Percentiles rank a stretch among this genome's conserved stretches.
Evolutionary conservation across 2,113 vertebrate genomes (phyloP).

Genomic region (Vulpes lagopus): DNA sequence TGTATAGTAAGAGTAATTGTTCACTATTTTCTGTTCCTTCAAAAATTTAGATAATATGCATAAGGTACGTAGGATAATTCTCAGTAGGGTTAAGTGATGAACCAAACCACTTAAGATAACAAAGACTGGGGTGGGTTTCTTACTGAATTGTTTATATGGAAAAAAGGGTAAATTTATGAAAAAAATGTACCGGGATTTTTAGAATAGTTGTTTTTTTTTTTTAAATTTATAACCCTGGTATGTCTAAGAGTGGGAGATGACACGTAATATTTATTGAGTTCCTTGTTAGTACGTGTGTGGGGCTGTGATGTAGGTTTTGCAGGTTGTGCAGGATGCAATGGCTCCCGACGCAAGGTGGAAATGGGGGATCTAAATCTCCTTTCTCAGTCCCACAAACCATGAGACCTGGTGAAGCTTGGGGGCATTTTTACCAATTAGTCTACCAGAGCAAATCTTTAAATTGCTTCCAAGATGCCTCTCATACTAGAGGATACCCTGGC

Average conservation of each 20-base stretch:
- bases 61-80: not conserved
- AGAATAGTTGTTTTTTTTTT: not conserved
- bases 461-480: not conserved
- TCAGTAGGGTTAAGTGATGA: not conserved
- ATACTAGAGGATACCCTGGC: constrained; percentile 9
- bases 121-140: not conserved
- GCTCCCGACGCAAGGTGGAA: not conserved
- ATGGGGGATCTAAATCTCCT: not conserved
- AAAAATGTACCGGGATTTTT: not conserved
- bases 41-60: not conserved
- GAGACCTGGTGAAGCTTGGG: not conserved
- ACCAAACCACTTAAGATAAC: not conserved
- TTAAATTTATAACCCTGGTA: not conserved
- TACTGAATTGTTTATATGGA: constrained; percentile 24
- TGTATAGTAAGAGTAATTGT: not conserved
- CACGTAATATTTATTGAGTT: not conserved
- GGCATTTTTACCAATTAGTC: not conserved
- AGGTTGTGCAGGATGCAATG: fast-evolving
- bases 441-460: not conserved
- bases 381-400: not conserved
- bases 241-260: not conserved
- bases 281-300: not conserved
- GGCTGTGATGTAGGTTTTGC: not conserved
- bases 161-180: not conserved
- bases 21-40: not conserved